Evolutionary conservation across 2,113 vertebrate species (phyloP).

Genomic region (Daphoenositta chrysoptera): DNA sequence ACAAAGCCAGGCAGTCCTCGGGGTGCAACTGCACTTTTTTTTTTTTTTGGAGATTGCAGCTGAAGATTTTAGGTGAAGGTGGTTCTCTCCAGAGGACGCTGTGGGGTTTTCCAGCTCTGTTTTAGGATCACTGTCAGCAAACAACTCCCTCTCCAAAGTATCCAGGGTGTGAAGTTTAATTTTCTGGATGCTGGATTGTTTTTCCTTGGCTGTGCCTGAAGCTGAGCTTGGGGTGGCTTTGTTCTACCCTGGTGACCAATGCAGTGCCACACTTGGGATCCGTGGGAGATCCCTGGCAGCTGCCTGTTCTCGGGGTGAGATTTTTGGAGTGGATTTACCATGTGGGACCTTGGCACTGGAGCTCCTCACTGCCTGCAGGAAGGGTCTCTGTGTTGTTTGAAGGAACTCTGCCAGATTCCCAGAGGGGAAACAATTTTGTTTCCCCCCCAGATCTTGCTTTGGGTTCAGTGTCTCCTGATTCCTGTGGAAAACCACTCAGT

Average conservation of each 20-base stretch:
- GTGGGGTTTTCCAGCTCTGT: not conserved
- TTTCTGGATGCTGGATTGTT: not conserved
- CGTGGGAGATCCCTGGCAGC: not conserved
- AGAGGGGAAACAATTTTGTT: not conserved
- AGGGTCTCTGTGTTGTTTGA: rapidly evolving
- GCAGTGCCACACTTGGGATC: rapidly evolving
- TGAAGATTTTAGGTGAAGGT: not conserved
- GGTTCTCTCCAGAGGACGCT: not conserved
- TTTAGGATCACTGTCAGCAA: not conserved
- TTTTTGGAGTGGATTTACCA: not conserved
- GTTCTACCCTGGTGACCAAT: not conserved
- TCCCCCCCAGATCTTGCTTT: not conserved
- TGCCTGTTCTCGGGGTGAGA: rapidly evolving
- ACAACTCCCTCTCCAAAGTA: not conserved
- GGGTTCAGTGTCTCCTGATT: not conserved
- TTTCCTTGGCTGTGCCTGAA: not conserved
- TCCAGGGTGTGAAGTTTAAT: not conserved
- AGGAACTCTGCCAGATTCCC: not conserved
- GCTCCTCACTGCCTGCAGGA: not conserved
- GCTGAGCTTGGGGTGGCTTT: not conserved
- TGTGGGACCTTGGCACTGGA: not conserved
- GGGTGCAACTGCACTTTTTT: not conserved
- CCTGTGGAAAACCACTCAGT: rapidly evolving
- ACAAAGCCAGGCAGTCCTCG: not conserved
- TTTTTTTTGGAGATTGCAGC: not conserved